A percentile compares a stretch with the other conserved stretches of the same genome.
These are phyloP conservation scores for Andrena praecox DNA, from an alignment of 2,888 invertebrate species.

Conservation along the genomic window DNA sequence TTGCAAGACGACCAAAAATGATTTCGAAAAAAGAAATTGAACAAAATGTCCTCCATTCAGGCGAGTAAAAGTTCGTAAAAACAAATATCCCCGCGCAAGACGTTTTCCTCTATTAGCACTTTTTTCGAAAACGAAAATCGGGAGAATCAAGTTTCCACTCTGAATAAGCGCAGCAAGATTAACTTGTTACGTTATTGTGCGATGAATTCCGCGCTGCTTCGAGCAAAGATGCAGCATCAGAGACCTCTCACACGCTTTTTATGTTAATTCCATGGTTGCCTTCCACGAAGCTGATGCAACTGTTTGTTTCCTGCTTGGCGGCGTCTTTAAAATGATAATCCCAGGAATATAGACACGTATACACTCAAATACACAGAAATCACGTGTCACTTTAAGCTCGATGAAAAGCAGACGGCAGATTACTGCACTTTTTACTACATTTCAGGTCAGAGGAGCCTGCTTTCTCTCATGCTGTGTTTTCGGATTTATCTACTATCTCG, in stretches of 20 bases:
- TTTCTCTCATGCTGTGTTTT: too few relatives aligned
- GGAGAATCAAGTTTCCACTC: neutral
- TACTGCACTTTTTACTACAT: too few relatives aligned
- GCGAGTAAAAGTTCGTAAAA: neutral
- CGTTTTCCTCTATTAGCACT: neutral
- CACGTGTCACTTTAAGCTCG: too few relatives aligned
- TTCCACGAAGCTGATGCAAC: neutral
- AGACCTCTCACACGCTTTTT: neutral
- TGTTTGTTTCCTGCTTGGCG: neutral
- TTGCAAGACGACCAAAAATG: neutral
- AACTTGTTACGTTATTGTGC: conserved; percentile 21
- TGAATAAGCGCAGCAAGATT: conserved; percentile 21
- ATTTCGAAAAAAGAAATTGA: too few relatives aligned
- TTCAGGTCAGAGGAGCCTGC: too few relatives aligned
- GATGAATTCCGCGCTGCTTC: neutral
- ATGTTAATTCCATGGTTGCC: neutral
- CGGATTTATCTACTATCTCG: too few relatives aligned
- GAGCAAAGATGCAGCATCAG: conserved; percentile 12
- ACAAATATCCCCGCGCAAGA: neutral
- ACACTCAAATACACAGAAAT: too few relatives aligned
- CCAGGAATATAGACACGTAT: too few relatives aligned
- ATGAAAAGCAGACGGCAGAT: too few relatives aligned
- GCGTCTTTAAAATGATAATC: neutral
- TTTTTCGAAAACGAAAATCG: conserved; percentile 16
- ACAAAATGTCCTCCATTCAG: neutral